These are phyloP conservation scores for Grus americana DNA, from an alignment of 2,113 vertebrate genomes.

Conservation along the genomic window DNA sequence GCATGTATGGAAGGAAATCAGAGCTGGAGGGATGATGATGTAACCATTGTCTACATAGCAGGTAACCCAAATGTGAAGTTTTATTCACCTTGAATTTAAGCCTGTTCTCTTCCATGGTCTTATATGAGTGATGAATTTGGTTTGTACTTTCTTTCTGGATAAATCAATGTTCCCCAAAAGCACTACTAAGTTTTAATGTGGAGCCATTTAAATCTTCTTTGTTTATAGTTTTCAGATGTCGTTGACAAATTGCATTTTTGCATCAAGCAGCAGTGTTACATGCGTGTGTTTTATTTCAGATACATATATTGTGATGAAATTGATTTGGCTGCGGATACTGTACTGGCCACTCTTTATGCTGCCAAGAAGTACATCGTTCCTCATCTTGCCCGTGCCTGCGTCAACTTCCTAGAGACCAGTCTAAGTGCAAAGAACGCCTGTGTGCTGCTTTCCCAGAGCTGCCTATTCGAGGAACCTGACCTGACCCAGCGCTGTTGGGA, in stretches of 20 bases:
- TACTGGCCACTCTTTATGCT: constrained; percentile 94
- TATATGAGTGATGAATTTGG: not conserved
- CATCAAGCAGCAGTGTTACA: not conserved
- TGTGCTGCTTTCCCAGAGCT: constrained; percentile 95
- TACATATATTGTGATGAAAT: constrained; percentile 99
- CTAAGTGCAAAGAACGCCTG: constrained; percentile 96
- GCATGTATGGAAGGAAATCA: not conserved
- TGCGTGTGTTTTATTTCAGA: constrained; percentile 75
- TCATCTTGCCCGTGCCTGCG: constrained; percentile 94
- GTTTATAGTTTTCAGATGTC: not conserved
- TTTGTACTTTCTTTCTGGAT: not conserved
- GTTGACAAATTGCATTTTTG: not conserved
- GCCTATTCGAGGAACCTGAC: constrained; percentile 96
- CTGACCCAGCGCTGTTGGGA: constrained; percentile 98
- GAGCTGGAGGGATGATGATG: not conserved
- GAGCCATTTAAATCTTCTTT: not conserved
- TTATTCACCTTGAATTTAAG: not conserved
- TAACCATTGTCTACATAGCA: not conserved
- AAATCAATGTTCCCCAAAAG: not conserved
- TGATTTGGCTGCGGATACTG: constrained; percentile 94
- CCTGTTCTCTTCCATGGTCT: not conserved
- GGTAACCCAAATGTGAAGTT: not conserved
- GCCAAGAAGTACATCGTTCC: constrained; percentile 99
- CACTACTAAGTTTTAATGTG: not conserved
- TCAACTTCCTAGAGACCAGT: constrained; percentile 97